Base-by-base conservation (phyloP, 2,113 vertebrate genomes). In the Prochilodus magdalenae region DNA sequence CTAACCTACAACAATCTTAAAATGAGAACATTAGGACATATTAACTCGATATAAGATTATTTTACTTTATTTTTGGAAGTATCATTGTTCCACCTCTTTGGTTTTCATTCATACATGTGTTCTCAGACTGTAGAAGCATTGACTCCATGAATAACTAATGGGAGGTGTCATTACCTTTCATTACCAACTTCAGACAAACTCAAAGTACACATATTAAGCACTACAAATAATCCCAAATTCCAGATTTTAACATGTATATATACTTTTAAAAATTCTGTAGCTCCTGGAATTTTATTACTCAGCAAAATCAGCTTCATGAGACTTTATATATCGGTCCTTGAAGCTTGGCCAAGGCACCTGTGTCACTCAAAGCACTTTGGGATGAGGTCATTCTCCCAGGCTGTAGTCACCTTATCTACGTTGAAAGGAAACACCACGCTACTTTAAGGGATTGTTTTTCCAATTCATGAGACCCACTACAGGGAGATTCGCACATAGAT, bases 361-460 rank as follows among this genome's bases (percentile, higher is more conserved):
- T 80, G 47, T 78, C 67, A 73, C 55, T 49, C n/a, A 70, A 18
- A 63, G 27, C 51, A 59, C 51, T 84, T 40, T 51, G 75, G 69
- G 80, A 91, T 91, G 85, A 89, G 84, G 81, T 92, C 84, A 87
- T 79, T 84, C 75, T 87, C 72, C 80, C 62, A 82, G 55, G 59
- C 79, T 82, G 65, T 63, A 79, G 91, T 92, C 90, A 93, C 88
- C 84, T 91, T 91, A 93, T 85, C 88, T 87, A 83, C 53, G 60
- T 82, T 91, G 93, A 91, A 93, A 94, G 90, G 85, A 78, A 88
- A 94, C 89, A 93, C 93, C 89, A 14, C 84, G 59, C 15, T 86
- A 79, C 89, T 87, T 93, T 91, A 90, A 84, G 40, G 83, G 91
- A 93, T 93, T 89, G 73, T 4, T 81, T 94, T 94, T 85, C 83